Evolutionary conservation across 2,113 vertebrate species (phyloP), one percentile per base, ranked within the genome.

Genomic region (Hippolais icterina): DNA sequence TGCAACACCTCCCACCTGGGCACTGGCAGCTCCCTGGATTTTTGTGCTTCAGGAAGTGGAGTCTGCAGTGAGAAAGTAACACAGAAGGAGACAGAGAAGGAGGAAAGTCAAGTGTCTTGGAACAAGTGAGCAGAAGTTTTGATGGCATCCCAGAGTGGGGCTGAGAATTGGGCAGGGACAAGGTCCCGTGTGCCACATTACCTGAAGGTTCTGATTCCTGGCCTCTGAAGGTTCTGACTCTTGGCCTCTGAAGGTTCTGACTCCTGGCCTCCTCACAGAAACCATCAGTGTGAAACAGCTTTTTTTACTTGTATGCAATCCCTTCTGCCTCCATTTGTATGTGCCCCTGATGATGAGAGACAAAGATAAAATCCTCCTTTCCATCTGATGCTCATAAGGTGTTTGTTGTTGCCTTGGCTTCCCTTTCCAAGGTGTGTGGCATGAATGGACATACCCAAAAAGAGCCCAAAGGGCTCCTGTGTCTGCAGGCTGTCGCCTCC

Each of bases 401-500:
- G 22, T 50, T 77, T 33, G 31, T 33, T 28, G 6, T 22, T 53
- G 52, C 59, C 74, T 41, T 65, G 27, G 61, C 24, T 53, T 56
- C 53, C 56, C n/a, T 61, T 79, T 37, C 52, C 82, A 79, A 60
- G 70, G 20, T 37, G 50, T 8, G 29, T 53, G 59, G 15, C 71
- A 54, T 24, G 54, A 70, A 70, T 9, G n/a, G 23, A 28, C 7
- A 9, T 6, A 23, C 5, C 24, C 39, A 10, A 64, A 90, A 35
- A 65, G 23, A 54, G 17, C 28, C 42, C 63, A 25, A 52, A 56
- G n/a, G 44, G 25, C 35, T 50, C 18, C 42, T 9, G 18, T 27
- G 25, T 42, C 53, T 64, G 39, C 21, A 10, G 25, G 31, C 8
- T 1, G 0, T 6, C 15, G 1, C 57, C 57, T 64, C 35, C 49